A percentile compares a stretch with the other conserved stretches of the same genome.
These are phyloP conservation scores for Lacanobia wlatinum DNA, from an alignment of 2,888 invertebrate genomes.

Conservation along the genomic window DNA sequence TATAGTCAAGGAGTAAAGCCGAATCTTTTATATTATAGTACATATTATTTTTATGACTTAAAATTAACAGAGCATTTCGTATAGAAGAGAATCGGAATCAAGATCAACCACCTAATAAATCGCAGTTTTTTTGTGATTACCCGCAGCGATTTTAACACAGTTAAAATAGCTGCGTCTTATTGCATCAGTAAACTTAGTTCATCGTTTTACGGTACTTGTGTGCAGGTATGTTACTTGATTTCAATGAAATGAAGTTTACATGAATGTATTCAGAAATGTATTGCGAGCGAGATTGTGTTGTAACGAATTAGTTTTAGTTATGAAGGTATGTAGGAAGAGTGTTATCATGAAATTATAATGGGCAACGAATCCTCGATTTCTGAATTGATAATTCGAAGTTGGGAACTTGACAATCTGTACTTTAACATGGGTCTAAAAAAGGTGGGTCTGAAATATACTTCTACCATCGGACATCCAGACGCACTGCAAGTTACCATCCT, in stretches of 20 bases:
- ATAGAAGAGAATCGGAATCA: background rate
- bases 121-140: constrained; percentile 12
- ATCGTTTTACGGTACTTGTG: constrained; percentile 42
- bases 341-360: background rate
- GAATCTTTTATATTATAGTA: no score
- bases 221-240: constrained; percentile 41
- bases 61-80: constrained; percentile 1
- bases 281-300: constrained; percentile 12
- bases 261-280: constrained; percentile 8
- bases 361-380: background rate
- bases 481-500: no score
- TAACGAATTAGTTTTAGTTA: constrained; percentile 14
- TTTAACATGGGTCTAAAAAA: no score
- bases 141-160: constrained; percentile 33
- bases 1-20: no score
- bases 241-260: constrained; percentile 32
- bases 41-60: no score
- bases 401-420: no score
- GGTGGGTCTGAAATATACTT: no score
- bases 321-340: background rate
- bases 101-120: constrained; percentile 20
- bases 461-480: no score
- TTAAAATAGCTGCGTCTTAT: constrained; percentile 42
- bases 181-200: constrained; percentile 32
- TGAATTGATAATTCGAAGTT: background rate